Evolutionary conservation across 2,797 vertebrate species (phyloP), one percentile per base, ranked within the genome.

Genomic region (Rallus crepitans): DNA sequence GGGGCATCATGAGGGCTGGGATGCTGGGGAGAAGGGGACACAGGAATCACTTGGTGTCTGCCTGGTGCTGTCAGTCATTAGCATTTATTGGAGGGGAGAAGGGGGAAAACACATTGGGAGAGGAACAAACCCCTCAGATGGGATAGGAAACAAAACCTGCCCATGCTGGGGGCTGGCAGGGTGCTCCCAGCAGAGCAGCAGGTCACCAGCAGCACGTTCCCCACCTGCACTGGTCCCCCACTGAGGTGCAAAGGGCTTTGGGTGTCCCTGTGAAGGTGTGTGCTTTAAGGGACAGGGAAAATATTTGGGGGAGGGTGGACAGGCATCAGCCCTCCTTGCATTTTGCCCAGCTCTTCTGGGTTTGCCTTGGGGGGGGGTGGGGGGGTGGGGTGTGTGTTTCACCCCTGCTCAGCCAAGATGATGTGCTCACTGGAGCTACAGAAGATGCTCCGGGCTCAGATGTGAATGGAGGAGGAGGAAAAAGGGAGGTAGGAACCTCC

Each of bases 141-240:
- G 4, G 21, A 16, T 5, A 48, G 40, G 56, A 82, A 35, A 59
- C 11, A 56, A 57, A 59, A 25, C 2, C 15, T 23, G n/a, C 28
- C 19, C 2, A 21, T 15, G 24, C 37, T 18, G 48, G 48, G 56
- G 4, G 39, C 55, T 30, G 45, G 52, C 30, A 48, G 7, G 16
- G 59, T 21, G 39, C 52, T 50, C 27, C 4, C 47, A 16, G 40
- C 56, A 6, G 24, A 2, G 28, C 45, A 14, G 48, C 45, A 39
- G 12, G 31, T 35, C 40, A 40, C 18, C 3, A 3, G 20, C 48
- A 47, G 45, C 6, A 0, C 2, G 1, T 21, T 25, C 31, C 52
- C 8, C 2, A 47, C 30, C 47, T 20, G 59, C 31, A 14, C 48
- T 2, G 2, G 24, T 20, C 52, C 7, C 7, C 4, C 21, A n/a